These are phyloP conservation scores for Zaprionus vittiger DNA, from an alignment of 1,140 invertebrate genomes.

Conservation along the genomic window DNA sequence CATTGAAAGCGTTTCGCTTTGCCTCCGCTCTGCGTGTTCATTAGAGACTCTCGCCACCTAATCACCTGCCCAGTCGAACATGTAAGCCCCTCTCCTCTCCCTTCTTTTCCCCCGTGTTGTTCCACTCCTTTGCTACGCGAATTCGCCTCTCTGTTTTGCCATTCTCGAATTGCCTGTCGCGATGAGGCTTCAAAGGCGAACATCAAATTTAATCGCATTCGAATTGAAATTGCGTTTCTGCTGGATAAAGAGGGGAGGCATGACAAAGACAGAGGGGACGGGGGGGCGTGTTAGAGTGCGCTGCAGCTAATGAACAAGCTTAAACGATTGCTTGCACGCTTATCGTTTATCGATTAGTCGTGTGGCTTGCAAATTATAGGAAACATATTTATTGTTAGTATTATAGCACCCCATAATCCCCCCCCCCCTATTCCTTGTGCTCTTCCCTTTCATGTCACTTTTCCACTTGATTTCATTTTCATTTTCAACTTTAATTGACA, in stretches of 20 bases:
- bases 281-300: not conserved
- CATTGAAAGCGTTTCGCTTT: conserved; percentile 26
- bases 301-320: conserved; percentile 7
- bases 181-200: conserved; percentile 56
- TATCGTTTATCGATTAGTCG: not conserved
- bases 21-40: not conserved
- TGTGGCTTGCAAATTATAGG: not conserved
- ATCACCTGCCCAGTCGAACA: conserved; percentile 25
- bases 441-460: not conserved
- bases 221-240: conserved; percentile 71
- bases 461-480: not conserved
- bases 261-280: accelerated
- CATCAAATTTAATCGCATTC: conserved; percentile 76
- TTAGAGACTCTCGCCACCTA: not conserved
- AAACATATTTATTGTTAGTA: too few species aligned
- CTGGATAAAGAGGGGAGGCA: not conserved
- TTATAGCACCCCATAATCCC: too few species aligned
- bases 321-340: too few species aligned
- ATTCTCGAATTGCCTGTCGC: conserved; percentile 34
- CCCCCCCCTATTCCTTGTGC: not conserved
- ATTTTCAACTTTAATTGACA: conserved; percentile 16
- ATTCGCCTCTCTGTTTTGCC: not conserved
- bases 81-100: not conserved
- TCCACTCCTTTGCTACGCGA: not conserved
- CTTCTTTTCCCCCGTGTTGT: not conserved